A percentile compares a stretch with the other conserved stretches of the same genome.
Evolutionary conservation across 2,888 invertebrate species (phyloP).

Genomic region (Lobophora halterata): DNA sequence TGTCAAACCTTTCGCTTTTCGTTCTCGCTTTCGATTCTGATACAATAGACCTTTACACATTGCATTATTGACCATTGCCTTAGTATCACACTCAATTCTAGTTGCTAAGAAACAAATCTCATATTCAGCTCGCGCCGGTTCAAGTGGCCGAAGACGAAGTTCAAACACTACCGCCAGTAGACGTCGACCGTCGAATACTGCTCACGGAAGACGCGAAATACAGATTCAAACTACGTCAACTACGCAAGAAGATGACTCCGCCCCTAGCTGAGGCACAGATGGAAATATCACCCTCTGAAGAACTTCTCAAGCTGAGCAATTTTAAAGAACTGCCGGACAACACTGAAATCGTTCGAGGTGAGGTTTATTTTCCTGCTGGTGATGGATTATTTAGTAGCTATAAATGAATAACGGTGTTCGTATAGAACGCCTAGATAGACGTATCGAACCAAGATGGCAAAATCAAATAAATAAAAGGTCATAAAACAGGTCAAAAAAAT

Average conservation of each 20-base stretch:
- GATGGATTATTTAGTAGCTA: too few species aligned
- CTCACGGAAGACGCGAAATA: slow-evolving; percentile 63
- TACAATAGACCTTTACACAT: too few species aligned
- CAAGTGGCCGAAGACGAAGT: slow-evolving; percentile 57
- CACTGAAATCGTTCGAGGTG: slow-evolving; percentile 80
- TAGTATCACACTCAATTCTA: background rate
- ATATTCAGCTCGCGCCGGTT: slow-evolving; percentile 50
- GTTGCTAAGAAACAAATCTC: too few species aligned
- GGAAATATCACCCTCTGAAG: slow-evolving; percentile 62
- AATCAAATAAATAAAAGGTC: too few species aligned
- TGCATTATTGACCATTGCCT: background rate
- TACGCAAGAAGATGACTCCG: slow-evolving; percentile 57
- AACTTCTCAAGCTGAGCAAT: slow-evolving; percentile 79
- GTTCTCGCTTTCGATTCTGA: too few species aligned
- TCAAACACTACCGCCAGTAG: slow-evolving; percentile 45
- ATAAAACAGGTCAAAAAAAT: too few species aligned
- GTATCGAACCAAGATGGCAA: too few species aligned
- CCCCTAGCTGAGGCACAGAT: slow-evolving; percentile 53
- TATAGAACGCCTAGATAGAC: too few species aligned
- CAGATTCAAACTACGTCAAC: slow-evolving; percentile 61
- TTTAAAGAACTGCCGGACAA: slow-evolving; percentile 82
- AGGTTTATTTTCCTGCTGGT: too few species aligned
- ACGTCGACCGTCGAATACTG: slow-evolving; percentile 58
- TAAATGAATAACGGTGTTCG: too few species aligned
- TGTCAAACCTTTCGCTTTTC: too few species aligned